Evolutionary conservation across 2,797 vertebrate genomes (phyloP).

Genomic region (Chelon auratus): DNA sequence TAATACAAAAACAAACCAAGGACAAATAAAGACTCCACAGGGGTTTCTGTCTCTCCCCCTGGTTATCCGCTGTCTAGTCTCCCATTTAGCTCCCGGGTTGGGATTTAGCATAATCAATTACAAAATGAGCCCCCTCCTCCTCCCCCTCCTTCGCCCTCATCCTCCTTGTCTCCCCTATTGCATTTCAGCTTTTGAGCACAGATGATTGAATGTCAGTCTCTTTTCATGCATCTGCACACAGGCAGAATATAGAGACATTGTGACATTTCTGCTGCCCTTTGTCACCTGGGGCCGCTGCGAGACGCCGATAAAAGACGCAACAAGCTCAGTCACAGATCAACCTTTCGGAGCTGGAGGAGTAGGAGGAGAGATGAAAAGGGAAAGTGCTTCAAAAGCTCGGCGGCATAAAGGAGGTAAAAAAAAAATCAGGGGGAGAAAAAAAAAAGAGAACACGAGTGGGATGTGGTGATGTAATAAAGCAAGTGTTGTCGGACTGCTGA

Average conservation of each 20-base stretch:
- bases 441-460: conserved; percentile 47
- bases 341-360: conserved; percentile 50
- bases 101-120: conserved; percentile 78
- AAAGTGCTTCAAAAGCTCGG: conserved; percentile 61
- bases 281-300: conserved; percentile 65
- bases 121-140: conserved; percentile 34
- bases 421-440: neutral
- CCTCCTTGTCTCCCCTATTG: conserved; percentile 54
- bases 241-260: conserved; percentile 53
- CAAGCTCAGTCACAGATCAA: conserved; percentile 68
- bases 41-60: conserved; percentile 29
- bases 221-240: conserved; percentile 53
- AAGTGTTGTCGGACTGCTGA: conserved; percentile 32
- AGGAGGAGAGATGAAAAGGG: conserved; percentile 44
- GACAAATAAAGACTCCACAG: conserved; percentile 24
- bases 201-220: conserved; percentile 66
- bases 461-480: conserved; percentile 50
- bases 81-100: conserved; percentile 43
- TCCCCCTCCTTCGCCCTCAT: conserved; percentile 20
- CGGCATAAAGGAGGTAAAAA: conserved; percentile 37
- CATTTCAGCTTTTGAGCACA: conserved; percentile 49
- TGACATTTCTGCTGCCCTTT: conserved; percentile 75
- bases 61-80: conserved; percentile 63
- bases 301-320: conserved; percentile 70
- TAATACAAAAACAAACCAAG: conserved; percentile 17